Percentiles rank a stretch among this genome's conserved stretches.
These are phyloP conservation scores for Alexandromys oeconomus DNA, from an alignment of 2,797 vertebrate genomes.

Conservation along the genomic window DNA sequence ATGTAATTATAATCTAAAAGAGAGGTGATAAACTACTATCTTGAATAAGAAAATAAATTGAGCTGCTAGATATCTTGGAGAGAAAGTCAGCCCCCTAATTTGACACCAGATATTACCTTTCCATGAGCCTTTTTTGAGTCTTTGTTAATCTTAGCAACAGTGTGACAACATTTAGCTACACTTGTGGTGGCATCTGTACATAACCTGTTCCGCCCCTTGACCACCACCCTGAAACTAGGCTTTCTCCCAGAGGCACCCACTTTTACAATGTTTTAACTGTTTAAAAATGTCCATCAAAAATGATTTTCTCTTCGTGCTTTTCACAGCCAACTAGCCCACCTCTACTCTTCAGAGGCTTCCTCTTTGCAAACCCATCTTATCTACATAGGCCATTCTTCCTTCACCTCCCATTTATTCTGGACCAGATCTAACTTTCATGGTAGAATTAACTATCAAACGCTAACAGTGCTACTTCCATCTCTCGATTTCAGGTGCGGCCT, in stretches of 20 bases:
- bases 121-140: not conserved
- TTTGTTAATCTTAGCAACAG: not conserved
- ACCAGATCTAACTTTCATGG: not conserved
- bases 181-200: not conserved
- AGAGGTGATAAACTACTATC: not conserved
- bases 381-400: not conserved
- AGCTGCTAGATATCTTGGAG: conserved; percentile 30
- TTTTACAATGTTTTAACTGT: not conserved
- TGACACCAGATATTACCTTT: not conserved
- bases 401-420: not conserved
- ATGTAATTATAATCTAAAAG: not conserved
- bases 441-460: not conserved
- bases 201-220: not conserved
- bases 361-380: not conserved
- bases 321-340: not conserved
- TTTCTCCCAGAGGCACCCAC: not conserved
- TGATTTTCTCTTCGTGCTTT: not conserved
- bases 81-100: conserved; percentile 40
- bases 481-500: not conserved
- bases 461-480: not conserved
- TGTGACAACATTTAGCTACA: not conserved
- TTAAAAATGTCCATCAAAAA: not conserved
- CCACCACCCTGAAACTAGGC: not conserved
- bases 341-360: not conserved
- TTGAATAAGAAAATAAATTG: conserved; percentile 51